Evolutionary conservation across 1,140 invertebrate genomes (phyloP), one percentile per base, ranked within the genome.

Genomic region (Nasonia vitripennis): DNA sequence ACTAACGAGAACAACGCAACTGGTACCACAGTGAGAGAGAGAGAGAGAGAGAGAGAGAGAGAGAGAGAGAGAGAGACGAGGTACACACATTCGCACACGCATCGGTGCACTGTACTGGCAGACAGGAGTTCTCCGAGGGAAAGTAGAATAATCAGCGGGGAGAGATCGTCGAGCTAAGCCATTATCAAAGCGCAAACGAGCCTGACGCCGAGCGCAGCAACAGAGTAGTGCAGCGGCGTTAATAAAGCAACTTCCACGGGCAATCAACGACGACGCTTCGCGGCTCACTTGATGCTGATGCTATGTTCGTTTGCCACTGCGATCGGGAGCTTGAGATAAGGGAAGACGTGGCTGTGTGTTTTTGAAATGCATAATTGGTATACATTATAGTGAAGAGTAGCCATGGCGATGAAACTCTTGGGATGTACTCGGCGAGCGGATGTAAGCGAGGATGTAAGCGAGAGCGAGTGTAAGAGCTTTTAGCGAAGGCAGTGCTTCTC

Each of bases 391-490:
- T 10, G 41, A 41, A 10, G 3, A 51, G 17, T 17, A 55, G 51
- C 51, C 12, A 27, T 27, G 27, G 27, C 6, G 7, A 41, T 62
- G 14, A 62, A 20, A n/a, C 20, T 20, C 4, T 20, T 17, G 20
- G 5, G 55, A 62, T 62, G 55, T 20, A 62, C 55, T 62, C 14
- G 55, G 2, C 4, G 12, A 62, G 20, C 12, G n/a, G n/a, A n/a
- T n/a, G n/a, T n/a, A 6, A 62, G 14, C 14, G 48, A 7, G 2
- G 17, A 5, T n/a, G 17, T n/a, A 6, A 62, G 55, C 17, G 17
- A 37, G 34, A 55, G 9, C 81, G 80, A 37, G 14, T n/a, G 81
- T 23, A 73, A 81, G 20, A 87, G 71, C 48, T 78, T 87, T 84
- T 31, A 41, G 37, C 81, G 80, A 74, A 85, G 78, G 34, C 55